Evolutionary conservation across 2,797 vertebrate species (phyloP).

Genomic region (Danio aesculapii): DNA sequence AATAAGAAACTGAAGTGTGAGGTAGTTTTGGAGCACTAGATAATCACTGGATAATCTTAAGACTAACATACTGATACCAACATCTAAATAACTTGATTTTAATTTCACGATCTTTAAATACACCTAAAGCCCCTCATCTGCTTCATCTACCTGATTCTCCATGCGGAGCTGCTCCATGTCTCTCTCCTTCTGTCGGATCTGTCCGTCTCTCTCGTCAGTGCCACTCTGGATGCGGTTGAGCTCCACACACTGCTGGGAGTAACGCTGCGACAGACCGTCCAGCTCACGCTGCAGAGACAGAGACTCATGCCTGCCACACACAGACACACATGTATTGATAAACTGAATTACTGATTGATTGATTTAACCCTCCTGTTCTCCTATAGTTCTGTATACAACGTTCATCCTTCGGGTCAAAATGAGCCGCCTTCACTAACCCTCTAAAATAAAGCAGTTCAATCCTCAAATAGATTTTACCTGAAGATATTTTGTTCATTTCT

Average conservation of each 20-base stretch:
- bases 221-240: conserved; percentile 80
- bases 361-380: no score
- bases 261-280: conserved; percentile 88
- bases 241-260: conserved; percentile 91
- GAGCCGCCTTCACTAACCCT: no score
- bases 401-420: no score
- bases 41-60: no score
- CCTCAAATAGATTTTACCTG: no score
- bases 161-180: conserved; percentile 87
- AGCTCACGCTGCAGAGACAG: conserved; percentile 85
- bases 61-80: no score
- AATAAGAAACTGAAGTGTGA: no score
- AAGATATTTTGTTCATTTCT: no score
- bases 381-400: no score
- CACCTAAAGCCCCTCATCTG: neutral
- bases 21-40: no score
- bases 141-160: conserved; percentile 88
- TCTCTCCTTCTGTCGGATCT: conserved; percentile 79
- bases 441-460: no score
- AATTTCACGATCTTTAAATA: neutral
- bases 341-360: neutral
- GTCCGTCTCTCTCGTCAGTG: conserved; percentile 79
- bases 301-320: conserved; percentile 68
- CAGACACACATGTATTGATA: conserved; percentile 37
- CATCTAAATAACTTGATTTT: no score